Evolutionary conservation across 1,140 invertebrate genomes (phyloP), one percentile per base, ranked within the genome.

Genomic region (Aleiodes sp.): DNA sequence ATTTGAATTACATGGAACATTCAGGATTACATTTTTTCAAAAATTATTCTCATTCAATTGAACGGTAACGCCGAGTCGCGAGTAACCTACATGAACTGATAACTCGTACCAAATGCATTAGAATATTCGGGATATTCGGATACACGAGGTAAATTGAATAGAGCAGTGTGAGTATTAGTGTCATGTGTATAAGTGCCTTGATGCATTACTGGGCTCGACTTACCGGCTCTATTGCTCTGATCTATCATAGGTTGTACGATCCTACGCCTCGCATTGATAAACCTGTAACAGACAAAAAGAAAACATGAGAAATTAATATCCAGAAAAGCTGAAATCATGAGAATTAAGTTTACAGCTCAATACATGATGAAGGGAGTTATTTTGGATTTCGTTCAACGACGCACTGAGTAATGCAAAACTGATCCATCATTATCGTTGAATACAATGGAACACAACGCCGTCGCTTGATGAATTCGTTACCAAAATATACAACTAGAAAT

Each of bases 191-290:
- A 68, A 70, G 71, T 75, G 56, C 70, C 43, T 73, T 41, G 66
- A 75, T 64, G 59, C 52, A 74, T 37, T 74, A 79, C 65, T 76
- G 76, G 75, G 68, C 43, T 75, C 72, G 73, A 91, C 89, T 93
- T 92, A 96, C 96, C 96, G 90, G 96, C 96, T 92, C 97, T 91
- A 91, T 99, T 99, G 84, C 96, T 98, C 90, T 94, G 96, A 90
- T 97, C 97, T 81, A 97, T 96, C 95, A 97, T 96, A 62, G 95
- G 95, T 84, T 97, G 97, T 73, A 99, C 94, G 88, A 99, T 99
- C 90, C 97, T 92, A 88, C 97, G 93, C 88, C 97, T 92, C 81
- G 97, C 97, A 87, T 99, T 99, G 86, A 98, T 98, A 87, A 99
- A 99, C 97, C 97, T 95, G 91, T 33, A 92, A 92, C 81, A 89